These are phyloP conservation scores for Ptilonorhynchus violaceus DNA, from an alignment of 2,113 vertebrate species.

Conservation along the genomic window DNA sequence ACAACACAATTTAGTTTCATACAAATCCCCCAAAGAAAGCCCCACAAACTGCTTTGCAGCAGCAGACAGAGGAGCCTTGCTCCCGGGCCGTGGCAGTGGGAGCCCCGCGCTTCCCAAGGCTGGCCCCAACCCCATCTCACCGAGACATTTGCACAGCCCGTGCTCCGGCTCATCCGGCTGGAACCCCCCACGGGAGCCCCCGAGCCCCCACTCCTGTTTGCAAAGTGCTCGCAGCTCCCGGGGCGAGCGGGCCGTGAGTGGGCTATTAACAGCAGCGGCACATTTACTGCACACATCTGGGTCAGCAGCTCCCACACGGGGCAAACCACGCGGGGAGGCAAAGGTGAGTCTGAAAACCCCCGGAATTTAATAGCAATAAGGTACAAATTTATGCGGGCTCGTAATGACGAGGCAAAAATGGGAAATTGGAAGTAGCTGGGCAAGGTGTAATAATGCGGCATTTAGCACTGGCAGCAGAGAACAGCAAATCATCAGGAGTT, in stretches of 20 bases:
- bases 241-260: accelerated
- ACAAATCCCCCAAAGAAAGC: constrained; percentile 38
- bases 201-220: not conserved
- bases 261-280: not conserved
- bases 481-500: constrained; percentile 21
- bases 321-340: not conserved
- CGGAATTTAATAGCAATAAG: not conserved
- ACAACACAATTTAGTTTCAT: constrained; percentile 20
- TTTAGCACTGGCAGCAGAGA: not conserved
- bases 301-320: not conserved
- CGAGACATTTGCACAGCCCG: not conserved
- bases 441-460: not conserved
- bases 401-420: not conserved
- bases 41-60: not conserved
- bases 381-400: not conserved
- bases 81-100: accelerated
- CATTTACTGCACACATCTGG: not conserved
- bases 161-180: not conserved
- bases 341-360: not conserved
- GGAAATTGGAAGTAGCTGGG: not conserved
- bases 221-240: not conserved
- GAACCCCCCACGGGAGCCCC: not conserved
- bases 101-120: not conserved
- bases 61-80: not conserved
- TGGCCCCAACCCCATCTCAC: not conserved